Base-by-base conservation (phyloP, 2,113 vertebrate species). In the Casuarius casuarius region DNA sequence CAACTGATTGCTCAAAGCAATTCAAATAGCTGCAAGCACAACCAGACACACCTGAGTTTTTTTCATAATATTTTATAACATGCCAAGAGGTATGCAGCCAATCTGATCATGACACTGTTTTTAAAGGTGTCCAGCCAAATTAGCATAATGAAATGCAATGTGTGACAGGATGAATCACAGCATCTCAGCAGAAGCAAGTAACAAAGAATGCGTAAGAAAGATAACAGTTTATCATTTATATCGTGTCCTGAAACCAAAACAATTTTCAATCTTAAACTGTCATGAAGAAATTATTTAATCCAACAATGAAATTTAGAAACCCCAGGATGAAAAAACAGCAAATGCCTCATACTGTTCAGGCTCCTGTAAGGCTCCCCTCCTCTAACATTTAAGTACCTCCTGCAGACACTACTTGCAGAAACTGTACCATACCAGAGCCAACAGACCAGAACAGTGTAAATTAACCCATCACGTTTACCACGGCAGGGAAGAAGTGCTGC, bases 401-500 rank as follows among this genome's bases (percentile, higher is more conserved):
- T 87, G 87, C 92, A 92, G 62, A 46, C 44, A 49, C 31, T 29
- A 5, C 70, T 61, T 33, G 46, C 68, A 87, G 83, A 68, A 81
- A 29, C 7, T 38, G 19, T 54, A 16, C 62, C 65, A 2, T 6
- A 48, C 3, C 3, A 1, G 49, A 86, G 71, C 11, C 68, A 93
- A 51, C 78, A 76, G 87, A 88, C 3, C 73, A 87, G 48, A 80
- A 9, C 73, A 66, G 70, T 3, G 44, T 21, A 40, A 91, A 84
- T n/a, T 35, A 63, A 89, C 17, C 44, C 80, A n/a, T 0, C 0
- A 9, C 31, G 38, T 21, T 35, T 16, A 35, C 23, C 0, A 0
- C 5, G 38, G 20, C 62, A 83, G 31, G 40, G 58, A 72, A 28
- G 29, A 75, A 89, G 68, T 33, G 56, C 46, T 86, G 82, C 78